phyloP scores from a whole-genome alignment of 1,140 invertebrate species.

The Maniola jurtina region DNA sequence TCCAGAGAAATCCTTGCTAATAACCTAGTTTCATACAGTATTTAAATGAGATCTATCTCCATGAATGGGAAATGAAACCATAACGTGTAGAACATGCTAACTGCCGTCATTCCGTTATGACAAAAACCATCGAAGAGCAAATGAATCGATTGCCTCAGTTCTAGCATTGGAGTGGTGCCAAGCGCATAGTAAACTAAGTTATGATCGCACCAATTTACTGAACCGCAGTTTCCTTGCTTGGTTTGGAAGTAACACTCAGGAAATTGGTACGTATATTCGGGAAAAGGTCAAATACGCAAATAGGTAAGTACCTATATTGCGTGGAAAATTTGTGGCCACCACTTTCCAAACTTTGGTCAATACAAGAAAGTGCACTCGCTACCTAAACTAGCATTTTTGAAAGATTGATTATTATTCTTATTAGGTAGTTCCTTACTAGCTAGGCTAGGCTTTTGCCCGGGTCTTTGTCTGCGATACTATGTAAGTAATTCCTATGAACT shows the following conservation, averaged over 20 bases:
- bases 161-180: conserved; percentile 44
- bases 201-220: conserved; percentile 44
- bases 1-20: background rate
- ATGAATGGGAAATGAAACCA: background rate
- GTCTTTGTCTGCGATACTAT: too few relatives aligned
- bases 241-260: conserved; percentile 16
- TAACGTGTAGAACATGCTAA: conserved; percentile 8
- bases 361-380: too few relatives aligned
- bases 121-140: conserved; percentile 36
- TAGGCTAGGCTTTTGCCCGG: too few relatives aligned
- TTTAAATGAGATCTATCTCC: background rate
- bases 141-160: conserved; percentile 48
- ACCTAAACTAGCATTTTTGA: too few relatives aligned
- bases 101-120: background rate
- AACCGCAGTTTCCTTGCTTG: conserved; percentile 16
- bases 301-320: too few relatives aligned
- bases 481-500: too few relatives aligned
- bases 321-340: too few relatives aligned
- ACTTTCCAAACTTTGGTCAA: too few relatives aligned
- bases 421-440: too few relatives aligned
- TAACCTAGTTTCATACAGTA: background rate
- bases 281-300: conserved; percentile 8
- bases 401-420: too few relatives aligned
- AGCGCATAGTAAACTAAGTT: conserved; percentile 56
- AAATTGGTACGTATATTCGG: conserved; percentile 12